phyloP scores from a whole-genome alignment of 1,140 invertebrate species.

The Zeugodacus cucurbitae region DNA sequence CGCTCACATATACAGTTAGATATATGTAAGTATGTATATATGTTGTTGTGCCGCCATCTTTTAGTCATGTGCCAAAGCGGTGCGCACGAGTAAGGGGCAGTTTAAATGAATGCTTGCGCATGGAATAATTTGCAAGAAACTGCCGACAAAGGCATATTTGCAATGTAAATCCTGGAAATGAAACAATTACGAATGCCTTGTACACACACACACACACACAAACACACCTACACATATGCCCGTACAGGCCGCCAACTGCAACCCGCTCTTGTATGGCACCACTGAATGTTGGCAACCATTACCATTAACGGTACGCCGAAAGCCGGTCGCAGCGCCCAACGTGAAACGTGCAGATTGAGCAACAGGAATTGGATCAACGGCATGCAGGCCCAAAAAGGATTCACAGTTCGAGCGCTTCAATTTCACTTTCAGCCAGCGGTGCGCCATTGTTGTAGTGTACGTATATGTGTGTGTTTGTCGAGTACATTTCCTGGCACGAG shows the following conservation, averaged over 20 bases:
- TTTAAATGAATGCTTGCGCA: conserved; percentile 35
- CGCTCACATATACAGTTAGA: neutral
- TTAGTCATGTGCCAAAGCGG: neutral
- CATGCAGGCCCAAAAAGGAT: neutral
- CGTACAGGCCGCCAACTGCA: neutral
- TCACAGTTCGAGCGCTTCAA: neutral
- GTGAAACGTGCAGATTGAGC: neutral
- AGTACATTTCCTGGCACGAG: neutral
- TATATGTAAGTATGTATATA: neutral
- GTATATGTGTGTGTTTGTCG: neutral
- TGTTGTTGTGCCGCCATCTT: neutral
- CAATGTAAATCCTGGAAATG: conserved; percentile 64
- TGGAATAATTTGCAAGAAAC: conserved; percentile 44
- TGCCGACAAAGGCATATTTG: conserved; percentile 61
- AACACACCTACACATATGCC: neutral
- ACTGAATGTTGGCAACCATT: conserved; percentile 37
- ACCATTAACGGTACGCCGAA: conserved; percentile 9
- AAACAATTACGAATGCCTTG: conserved; percentile 60
- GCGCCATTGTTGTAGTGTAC: neutral
- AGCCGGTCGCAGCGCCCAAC: neutral
- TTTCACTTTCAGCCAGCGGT: neutral
- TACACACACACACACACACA: neutral
- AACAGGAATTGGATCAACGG: neutral
- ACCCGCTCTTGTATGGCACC: neutral
- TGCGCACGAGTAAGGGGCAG: neutral